These are phyloP conservation scores for Maconellicoccus hirsutus DNA, from an alignment of 1,140 invertebrate species.

Conservation along the genomic window DNA sequence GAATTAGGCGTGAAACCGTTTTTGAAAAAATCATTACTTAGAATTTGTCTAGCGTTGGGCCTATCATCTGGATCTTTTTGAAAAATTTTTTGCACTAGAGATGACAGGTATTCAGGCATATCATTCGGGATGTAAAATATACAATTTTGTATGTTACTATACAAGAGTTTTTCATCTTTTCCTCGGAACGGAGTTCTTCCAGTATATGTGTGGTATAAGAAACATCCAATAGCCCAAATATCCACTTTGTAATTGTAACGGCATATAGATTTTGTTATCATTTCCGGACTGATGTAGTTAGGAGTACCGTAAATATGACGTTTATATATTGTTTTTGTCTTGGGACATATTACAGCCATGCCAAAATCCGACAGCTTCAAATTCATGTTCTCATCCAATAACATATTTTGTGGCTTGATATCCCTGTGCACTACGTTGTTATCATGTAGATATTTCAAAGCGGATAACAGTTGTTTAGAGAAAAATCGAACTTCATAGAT, in stretches of 20 bases:
- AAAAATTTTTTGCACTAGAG: background rate
- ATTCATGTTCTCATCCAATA: conserved; percentile 10
- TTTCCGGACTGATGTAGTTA: conserved; percentile 11
- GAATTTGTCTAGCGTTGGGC: background rate
- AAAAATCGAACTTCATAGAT: conserved; percentile 16
- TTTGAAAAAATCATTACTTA: background rate
- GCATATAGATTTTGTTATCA: conserved; percentile 33
- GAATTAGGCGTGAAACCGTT: conserved; percentile 12
- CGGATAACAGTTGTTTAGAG: conserved; percentile 32
- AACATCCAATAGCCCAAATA: conserved; percentile 57
- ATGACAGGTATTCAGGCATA: background rate
- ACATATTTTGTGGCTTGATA: conserved; percentile 46
- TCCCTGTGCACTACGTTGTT: conserved; percentile 52
- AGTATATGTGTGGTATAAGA: conserved; percentile 55
- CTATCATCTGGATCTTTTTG: conserved; percentile 1
- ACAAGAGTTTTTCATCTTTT: conserved; percentile 42
- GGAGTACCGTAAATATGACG: conserved; percentile 17
- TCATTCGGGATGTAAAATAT: background rate
- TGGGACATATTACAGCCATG: conserved; percentile 2
- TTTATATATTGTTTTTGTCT: conserved; percentile 1
- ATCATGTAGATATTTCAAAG: conserved; percentile 37
- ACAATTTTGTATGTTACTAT: conserved; percentile 11
- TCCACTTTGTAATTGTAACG: conserved; percentile 59
- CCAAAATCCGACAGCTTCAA: conserved; percentile 4
- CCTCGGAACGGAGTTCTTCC: conserved; percentile 6